phyloP scores from a whole-genome alignment of 2,888 invertebrate species.

The Cephus pygmeus region DNA sequence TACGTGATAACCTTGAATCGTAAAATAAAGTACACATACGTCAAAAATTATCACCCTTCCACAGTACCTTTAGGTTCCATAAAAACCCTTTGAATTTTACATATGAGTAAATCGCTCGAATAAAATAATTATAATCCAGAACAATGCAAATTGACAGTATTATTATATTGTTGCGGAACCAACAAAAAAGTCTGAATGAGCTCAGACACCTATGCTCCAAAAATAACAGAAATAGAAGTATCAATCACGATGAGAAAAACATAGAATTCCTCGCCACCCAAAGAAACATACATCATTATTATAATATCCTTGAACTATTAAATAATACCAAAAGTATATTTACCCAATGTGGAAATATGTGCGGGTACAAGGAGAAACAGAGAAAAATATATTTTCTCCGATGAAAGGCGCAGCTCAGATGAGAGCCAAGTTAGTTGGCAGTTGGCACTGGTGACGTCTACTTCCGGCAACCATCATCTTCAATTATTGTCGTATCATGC shows the following conservation, averaged over 20 bases:
- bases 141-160: background rate
- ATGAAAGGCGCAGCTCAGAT: conserved; percentile 48
- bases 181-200: background rate
- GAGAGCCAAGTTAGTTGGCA: conserved; percentile 54
- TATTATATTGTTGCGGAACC: background rate
- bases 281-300: conserved; percentile 19
- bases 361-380: conserved; percentile 39
- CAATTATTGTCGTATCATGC: conserved; percentile 32
- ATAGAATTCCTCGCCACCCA: conserved; percentile 16
- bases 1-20: conserved; percentile 24
- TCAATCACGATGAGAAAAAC: conserved; percentile 27
- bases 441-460: conserved; percentile 64
- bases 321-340: conserved; percentile 27
- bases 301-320: conserved; percentile 11
- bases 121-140: background rate
- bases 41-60: conserved; percentile 6
- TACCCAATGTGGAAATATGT: conserved; percentile 46
- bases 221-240: conserved; percentile 30
- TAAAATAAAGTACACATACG: conserved; percentile 4
- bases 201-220: conserved; percentile 20
- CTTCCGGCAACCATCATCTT: conserved; percentile 58
- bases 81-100: background rate
- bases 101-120: background rate
- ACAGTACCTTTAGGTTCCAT: background rate
- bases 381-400: conserved; percentile 49